Conservation (phyloP, 2,113 vertebrate species). For the Laterallus jamaicensis region DNA sequence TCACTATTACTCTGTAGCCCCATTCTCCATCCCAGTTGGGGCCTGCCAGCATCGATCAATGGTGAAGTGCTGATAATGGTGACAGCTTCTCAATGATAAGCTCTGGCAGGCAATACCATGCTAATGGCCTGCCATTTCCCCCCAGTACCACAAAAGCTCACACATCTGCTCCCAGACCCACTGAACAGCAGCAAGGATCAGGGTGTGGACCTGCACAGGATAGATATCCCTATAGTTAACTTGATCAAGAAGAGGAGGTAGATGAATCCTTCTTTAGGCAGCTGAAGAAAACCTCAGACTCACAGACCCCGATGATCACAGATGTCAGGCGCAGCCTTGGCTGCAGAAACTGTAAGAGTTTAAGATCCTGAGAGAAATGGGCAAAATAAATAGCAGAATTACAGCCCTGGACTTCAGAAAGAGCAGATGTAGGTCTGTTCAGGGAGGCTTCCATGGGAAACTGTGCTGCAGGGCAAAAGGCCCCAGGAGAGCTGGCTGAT, state of each 20-base stretch:
- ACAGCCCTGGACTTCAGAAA: not conserved
- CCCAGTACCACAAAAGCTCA: not conserved
- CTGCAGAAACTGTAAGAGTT: not conserved
- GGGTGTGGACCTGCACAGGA: not conserved
- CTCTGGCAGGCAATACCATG: not conserved
- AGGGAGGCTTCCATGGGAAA: constrained; percentile 16
- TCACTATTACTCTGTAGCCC: not conserved
- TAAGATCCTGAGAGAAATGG: not conserved
- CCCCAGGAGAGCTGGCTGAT: constrained; percentile 48
- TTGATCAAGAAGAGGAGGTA: not conserved
- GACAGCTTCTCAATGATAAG: not conserved
- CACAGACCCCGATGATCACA: not conserved
- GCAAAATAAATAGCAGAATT: not conserved
- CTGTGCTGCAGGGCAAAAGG: constrained; percentile 48
- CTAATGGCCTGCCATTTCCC: not conserved
- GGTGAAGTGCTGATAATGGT: not conserved
- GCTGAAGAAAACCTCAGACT: not conserved
- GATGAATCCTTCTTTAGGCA: not conserved
- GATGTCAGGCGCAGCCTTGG: not conserved
- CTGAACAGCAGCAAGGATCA: not conserved
- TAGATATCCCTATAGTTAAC: not conserved
- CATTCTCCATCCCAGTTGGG: not conserved
- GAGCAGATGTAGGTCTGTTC: constrained; percentile 32
- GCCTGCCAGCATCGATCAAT: not conserved
- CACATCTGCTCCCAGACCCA: not conserved